Evolutionary conservation across 2,113 vertebrate species (phyloP).

Genomic region (Grus americana): DNA sequence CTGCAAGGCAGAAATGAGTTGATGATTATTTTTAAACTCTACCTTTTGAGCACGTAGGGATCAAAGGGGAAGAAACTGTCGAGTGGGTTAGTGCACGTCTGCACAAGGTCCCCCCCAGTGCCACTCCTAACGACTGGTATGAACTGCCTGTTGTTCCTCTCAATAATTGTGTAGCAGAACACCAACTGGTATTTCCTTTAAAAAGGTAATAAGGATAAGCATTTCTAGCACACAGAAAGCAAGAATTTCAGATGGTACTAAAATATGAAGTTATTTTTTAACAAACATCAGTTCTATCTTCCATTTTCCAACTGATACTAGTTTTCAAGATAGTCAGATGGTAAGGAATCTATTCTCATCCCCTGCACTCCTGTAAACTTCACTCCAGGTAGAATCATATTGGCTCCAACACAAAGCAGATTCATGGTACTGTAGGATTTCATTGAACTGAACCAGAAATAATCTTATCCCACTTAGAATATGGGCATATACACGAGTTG

Average conservation of each 20-base stretch:
- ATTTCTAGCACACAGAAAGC: neutral
- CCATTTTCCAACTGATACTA: neutral
- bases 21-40: neutral
- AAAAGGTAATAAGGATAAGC: neutral
- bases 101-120: slow-evolving; percentile 78
- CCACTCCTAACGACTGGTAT: slow-evolving; percentile 86
- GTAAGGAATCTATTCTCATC: neutral
- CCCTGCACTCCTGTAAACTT: neutral
- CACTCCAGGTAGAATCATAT: neutral
- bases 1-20: neutral
- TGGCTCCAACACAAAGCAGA: neutral
- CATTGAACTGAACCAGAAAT: neutral
- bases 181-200: slow-evolving; percentile 94
- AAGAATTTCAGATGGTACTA: neutral
- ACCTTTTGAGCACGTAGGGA: slow-evolving; percentile 94
- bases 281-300: neutral
- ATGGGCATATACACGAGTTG: neutral
- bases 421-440: neutral
- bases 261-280: neutral
- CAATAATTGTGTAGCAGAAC: slow-evolving; percentile 97
- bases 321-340: neutral
- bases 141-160: slow-evolving; percentile 87
- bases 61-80: slow-evolving; percentile 98
- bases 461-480: neutral
- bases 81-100: slow-evolving; percentile 88